phyloP scores from a whole-genome alignment of 2,113 vertebrate genomes.

The Sceloporus undulatus region DNA sequence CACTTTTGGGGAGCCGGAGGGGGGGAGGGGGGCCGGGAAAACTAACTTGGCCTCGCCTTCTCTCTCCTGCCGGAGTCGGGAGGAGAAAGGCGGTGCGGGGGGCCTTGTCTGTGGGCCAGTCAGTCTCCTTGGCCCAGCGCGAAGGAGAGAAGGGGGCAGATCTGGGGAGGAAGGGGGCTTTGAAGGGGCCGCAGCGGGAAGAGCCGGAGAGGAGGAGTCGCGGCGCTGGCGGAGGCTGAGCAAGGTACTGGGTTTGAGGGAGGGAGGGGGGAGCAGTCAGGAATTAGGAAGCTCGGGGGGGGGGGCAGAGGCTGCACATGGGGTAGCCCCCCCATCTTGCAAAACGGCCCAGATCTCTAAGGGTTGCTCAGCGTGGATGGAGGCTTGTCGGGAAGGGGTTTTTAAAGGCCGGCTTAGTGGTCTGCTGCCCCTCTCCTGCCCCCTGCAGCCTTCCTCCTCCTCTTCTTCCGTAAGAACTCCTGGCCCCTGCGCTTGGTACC shows the following conservation, averaged over 20 bases:
- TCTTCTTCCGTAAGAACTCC: conserved; percentile 30
- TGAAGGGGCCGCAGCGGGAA: not conserved
- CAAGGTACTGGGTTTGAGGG: not conserved
- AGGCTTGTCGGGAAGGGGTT: fast-evolving
- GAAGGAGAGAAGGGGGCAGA: conserved; percentile 8
- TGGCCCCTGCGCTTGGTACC: conserved; percentile 63
- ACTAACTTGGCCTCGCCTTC: too few species aligned
- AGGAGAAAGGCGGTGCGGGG: not conserved
- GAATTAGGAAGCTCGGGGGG: not conserved
- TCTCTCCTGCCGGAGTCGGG: not conserved
- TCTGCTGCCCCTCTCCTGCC: too few species aligned
- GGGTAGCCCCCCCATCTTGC: too few species aligned
- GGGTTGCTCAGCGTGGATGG: not conserved
- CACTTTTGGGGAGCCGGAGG: too few species aligned
- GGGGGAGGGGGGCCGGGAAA: too few species aligned
- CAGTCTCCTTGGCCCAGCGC: not conserved
- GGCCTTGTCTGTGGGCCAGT: not conserved
- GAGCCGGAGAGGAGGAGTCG: not conserved
- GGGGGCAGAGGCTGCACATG: not conserved
- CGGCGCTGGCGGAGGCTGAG: not conserved
- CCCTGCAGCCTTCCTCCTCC: conserved; percentile 79
- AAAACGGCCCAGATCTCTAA: not conserved
- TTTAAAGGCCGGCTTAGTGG: too few species aligned
- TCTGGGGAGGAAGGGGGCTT: conserved; percentile 1
- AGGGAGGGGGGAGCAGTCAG: not conserved